Evolutionary conservation across 1,140 invertebrate genomes (phyloP).

Genomic region (Bombus superbus): DNA sequence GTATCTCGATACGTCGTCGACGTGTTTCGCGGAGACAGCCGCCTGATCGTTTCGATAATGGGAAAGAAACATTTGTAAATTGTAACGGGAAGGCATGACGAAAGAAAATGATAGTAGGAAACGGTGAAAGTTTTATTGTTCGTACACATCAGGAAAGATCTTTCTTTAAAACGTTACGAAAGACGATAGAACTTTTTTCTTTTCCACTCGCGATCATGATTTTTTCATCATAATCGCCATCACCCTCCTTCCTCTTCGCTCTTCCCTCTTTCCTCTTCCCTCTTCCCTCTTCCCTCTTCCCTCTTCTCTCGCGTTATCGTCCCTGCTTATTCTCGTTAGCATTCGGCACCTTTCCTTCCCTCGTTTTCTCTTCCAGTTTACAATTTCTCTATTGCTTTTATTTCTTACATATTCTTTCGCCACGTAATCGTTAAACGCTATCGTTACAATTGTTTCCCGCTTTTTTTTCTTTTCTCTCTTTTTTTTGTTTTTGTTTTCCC

Average conservation of each 20-base stretch:
- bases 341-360: neutral
- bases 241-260: neutral
- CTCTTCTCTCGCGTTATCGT: neutral
- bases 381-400: neutral
- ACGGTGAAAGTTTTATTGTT: constrained; percentile 49
- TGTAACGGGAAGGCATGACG: neutral
- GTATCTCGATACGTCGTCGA: neutral
- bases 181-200: neutral
- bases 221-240: constrained; percentile 1
- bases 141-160: constrained; percentile 39
- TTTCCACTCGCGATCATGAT: neutral
- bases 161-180: constrained; percentile 21
- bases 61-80: neutral
- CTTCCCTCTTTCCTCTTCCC: neutral
- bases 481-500: neutral
- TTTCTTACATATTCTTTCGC: neutral
- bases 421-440: neutral
- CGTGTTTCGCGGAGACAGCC: neutral
- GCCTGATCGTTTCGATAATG: neutral
- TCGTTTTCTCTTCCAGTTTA: constrained; percentile 8
- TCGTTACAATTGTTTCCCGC: neutral
- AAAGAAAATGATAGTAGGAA: constrained; percentile 41
- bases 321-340: neutral
- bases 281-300: neutral
- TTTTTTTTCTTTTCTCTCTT: no score